Evolutionary conservation across 2,797 vertebrate species (phyloP).

Genomic region (Myotis findleyi): DNA sequence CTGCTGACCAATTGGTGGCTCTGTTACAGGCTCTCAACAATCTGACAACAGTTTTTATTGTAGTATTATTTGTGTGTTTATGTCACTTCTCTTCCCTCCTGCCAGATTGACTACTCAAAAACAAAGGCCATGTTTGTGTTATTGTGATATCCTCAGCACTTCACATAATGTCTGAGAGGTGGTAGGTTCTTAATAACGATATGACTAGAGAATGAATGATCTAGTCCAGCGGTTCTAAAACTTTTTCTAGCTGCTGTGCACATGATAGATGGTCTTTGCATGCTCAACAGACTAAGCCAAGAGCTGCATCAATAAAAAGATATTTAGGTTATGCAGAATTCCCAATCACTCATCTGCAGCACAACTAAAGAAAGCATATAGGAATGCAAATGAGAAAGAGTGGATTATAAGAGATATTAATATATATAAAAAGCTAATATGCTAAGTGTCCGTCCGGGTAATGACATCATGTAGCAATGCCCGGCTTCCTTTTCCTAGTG

Average conservation of each 20-base stretch:
- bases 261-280: background rate
- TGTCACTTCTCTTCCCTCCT: slow-evolving; percentile 9
- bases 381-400: background rate
- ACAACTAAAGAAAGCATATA: background rate
- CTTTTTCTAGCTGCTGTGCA: background rate
- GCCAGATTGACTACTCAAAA: background rate
- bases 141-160: background rate
- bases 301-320: background rate
- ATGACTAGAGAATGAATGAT: slow-evolving; percentile 7
- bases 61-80: background rate
- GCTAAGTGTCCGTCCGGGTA: too few species aligned
- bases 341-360: background rate
- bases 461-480: too few species aligned
- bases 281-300: background rate
- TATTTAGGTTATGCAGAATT: slow-evolving; percentile 21
- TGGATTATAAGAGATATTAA: background rate
- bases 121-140: background rate
- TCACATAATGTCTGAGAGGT: slow-evolving; percentile 7
- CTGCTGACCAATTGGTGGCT: background rate
- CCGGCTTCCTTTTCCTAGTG: too few species aligned
- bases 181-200: background rate
- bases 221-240: background rate
- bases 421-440: too few species aligned
- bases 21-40: slow-evolving; percentile 35
- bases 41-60: slow-evolving; percentile 44